Evolutionary conservation across 2,113 vertebrate genomes (phyloP), one percentile per base, ranked within the genome.

Genomic region (Sula dactylatra): DNA sequence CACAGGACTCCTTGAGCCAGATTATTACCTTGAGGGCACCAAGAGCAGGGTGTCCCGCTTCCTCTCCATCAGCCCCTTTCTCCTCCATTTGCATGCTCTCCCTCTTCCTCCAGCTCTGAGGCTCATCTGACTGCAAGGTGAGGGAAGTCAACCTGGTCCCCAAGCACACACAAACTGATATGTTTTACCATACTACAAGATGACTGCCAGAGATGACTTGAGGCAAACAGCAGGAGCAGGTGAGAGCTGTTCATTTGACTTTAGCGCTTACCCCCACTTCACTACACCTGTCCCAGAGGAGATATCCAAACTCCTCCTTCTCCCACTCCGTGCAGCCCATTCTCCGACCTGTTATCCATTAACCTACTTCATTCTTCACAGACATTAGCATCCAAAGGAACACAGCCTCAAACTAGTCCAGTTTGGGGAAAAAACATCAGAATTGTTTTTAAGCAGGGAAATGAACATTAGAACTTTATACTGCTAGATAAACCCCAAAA

Each of bases 131-230:
- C 36, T 78, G 24, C 27, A 71, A 70, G 21, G 18, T 32, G 31
- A 79, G 36, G 32, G 56, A 67, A 59, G n/a, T 45, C 52, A 71
- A 6, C 21, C 26, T 2, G 0, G 26, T 61, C 31, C 31, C 14
- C 31, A 27, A 64, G 52, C 2, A 2, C 58, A 20, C 52, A 64
- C 1, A 12, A 27, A 36, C 50, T 18, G 26, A 0, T 16, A 10
- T 0, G 5, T 77, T 93, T 84, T 44, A n/a, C 21, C 8, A 8
- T 7, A 16, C 19, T 47, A 22, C 6, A 59, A 50, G 47, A 49
- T 1, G 17, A 64, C 14, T 16, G 44, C 16, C 58, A 81, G 72
- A 84, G 32, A 29, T 19, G 2, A 76, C 81, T n/a, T 17, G 11
- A 77, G 31, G 59, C 29, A 83, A 72, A 44, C 0, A 1, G 13